Conservation (phyloP, 2,113 vertebrate genomes). For the Notarius quadriscutis region DNA sequence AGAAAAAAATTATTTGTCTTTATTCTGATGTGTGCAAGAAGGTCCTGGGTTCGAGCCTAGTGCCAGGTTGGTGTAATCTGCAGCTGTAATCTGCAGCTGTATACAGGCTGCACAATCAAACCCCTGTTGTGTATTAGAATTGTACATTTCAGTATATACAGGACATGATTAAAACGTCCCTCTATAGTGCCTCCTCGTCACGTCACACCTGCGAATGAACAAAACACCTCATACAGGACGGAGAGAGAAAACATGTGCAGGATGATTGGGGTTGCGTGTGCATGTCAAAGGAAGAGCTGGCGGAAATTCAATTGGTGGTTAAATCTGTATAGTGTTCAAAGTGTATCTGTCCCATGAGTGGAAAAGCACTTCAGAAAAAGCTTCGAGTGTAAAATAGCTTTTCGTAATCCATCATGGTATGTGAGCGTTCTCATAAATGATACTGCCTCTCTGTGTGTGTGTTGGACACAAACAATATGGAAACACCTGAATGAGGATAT, state of each 20-base stretch:
- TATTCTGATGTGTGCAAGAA: background rate
- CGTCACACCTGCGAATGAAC: background rate
- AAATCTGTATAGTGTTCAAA: background rate
- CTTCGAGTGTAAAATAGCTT: slow-evolving; percentile 2
- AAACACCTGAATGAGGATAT: slow-evolving; percentile 4
- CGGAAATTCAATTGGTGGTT: background rate
- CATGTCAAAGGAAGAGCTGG: background rate
- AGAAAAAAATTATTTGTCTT: background rate
- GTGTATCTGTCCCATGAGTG: background rate
- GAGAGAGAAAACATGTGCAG: background rate
- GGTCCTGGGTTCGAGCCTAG: no score
- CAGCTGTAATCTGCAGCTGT: background rate
- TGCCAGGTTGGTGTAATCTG: background rate
- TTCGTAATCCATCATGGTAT: background rate
- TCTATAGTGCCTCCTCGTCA: background rate
- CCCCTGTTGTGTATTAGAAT: background rate
- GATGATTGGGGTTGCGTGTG: background rate
- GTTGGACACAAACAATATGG: background rate
- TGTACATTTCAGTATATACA: background rate
- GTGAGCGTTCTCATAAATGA: background rate
- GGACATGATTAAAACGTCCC: background rate
- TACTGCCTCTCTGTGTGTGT: background rate
- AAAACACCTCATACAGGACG: background rate
- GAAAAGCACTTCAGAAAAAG: background rate
- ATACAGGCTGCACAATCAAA: background rate